Percentiles rank a stretch among this genome's conserved stretches.
Conservation (phyloP, 2,888 invertebrate genomes). For the Drosophila niveifrons region DNA sequence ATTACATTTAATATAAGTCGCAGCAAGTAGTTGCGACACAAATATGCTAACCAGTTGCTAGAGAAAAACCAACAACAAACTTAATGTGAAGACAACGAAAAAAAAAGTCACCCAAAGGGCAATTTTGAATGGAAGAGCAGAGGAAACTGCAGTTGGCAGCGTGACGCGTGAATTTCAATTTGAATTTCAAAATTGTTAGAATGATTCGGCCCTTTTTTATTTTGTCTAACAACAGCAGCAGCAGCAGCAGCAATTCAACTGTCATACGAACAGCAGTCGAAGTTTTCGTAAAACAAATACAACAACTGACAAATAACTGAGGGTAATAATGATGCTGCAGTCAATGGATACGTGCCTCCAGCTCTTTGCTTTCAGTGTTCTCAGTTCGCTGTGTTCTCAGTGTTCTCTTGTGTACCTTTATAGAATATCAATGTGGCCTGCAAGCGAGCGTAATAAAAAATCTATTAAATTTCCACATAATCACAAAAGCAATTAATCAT, state of each 20-base stretch:
- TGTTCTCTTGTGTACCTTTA: constrained; percentile 61
- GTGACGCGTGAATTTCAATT: constrained; percentile 76
- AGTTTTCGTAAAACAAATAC: constrained; percentile 28
- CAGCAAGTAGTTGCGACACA: constrained; percentile 35
- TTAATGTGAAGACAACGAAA: not conserved
- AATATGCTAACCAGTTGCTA: constrained; percentile 61
- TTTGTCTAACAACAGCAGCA: constrained; percentile 1
- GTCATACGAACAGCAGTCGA: constrained; percentile 34
- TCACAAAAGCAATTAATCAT: constrained; percentile 81
- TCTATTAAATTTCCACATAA: constrained; percentile 79
- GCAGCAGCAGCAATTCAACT: constrained; percentile 19
- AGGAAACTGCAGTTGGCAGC: constrained; percentile 58
- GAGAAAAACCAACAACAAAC: not conserved
- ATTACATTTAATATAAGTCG: constrained; percentile 75
- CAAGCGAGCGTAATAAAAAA: constrained; percentile 66
- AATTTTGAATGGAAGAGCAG: not conserved
- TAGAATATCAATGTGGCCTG: constrained; percentile 74
- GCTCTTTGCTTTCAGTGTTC: constrained; percentile 13
- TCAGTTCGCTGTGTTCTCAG: not conserved
- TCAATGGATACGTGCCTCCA: constrained; percentile 58
- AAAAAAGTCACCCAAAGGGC: constrained; percentile 22
- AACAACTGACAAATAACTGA: constrained; percentile 74
- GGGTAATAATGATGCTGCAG: constrained; percentile 75
- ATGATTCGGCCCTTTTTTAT: constrained; percentile 70
- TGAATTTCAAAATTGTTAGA: constrained; percentile 70